Conservation (phyloP, 2,113 vertebrate species). For the Cichladusa arquata region DNA sequence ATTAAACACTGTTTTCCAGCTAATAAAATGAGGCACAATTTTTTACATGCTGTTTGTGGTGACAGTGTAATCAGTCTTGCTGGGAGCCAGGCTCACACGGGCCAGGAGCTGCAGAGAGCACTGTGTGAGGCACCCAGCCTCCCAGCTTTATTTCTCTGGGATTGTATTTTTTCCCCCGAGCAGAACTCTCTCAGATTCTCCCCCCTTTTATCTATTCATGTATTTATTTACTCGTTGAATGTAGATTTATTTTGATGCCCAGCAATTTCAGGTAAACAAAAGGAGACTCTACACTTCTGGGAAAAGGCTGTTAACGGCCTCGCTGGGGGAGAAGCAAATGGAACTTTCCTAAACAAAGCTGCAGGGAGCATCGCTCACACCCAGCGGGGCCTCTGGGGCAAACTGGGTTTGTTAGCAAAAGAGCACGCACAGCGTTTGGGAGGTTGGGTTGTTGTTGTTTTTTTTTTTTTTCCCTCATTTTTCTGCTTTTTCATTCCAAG, state of each 20-base stretch:
- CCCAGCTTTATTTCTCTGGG: background rate
- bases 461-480: background rate
- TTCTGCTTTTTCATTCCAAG: conserved; percentile 9
- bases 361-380: conserved; percentile 48
- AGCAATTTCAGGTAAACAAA: conserved; percentile 63
- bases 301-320: conserved; percentile 40
- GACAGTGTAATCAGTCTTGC: conserved; percentile 42
- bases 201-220: background rate
- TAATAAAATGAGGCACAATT: conserved; percentile 45
- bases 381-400: conserved; percentile 49
- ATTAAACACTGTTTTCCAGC: conserved; percentile 43
- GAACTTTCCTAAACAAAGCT: conserved; percentile 35
- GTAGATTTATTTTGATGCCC: conserved; percentile 24
- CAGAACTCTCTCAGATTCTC: background rate
- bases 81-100: background rate
- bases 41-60: conserved; percentile 49
- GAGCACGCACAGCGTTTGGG: conserved; percentile 4
- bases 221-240: conserved; percentile 50
- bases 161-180: background rate
- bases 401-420: conserved; percentile 18
- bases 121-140: background rate
- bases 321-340: conserved; percentile 36
- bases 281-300: conserved; percentile 33
- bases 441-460: background rate
- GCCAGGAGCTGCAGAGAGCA: background rate